Conservation (phyloP, 2,113 vertebrate genomes). For the Meles meles region DNA sequence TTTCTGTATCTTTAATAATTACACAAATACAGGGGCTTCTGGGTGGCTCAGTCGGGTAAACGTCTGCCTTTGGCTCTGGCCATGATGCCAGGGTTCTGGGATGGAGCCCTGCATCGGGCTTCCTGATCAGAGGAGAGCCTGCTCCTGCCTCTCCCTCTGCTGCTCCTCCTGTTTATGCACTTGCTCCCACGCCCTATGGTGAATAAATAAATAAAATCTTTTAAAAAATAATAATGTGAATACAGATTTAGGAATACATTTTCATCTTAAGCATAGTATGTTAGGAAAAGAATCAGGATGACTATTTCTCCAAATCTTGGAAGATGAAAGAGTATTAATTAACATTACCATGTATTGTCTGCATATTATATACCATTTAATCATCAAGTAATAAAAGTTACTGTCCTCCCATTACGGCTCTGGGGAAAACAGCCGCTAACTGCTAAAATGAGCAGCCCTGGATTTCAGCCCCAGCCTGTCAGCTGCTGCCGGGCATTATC, state of each 20-base stretch:
- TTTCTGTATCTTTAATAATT: not conserved
- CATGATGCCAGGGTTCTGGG: not conserved
- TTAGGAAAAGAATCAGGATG: not conserved
- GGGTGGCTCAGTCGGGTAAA: not conserved
- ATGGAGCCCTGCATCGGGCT: not conserved
- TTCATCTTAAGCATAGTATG: not conserved
- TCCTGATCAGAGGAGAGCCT: not conserved
- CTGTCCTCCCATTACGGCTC: not conserved
- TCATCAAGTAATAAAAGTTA: not conserved
- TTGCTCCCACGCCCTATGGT: not conserved
- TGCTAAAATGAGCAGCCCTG: not conserved
- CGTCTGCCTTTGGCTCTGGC: not conserved
- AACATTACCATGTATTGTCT: not conserved
- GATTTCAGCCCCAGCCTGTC: not conserved
- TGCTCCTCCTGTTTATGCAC: not conserved
- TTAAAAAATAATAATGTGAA: not conserved
- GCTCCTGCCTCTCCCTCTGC: not conserved
- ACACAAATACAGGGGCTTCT: not conserved
- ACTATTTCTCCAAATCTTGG: not conserved
- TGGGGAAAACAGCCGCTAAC: not conserved
- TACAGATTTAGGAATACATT: not conserved
- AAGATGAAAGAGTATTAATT: not conserved
- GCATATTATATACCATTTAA: not conserved
- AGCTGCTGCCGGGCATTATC: not conserved
- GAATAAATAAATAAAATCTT: not conserved